These are phyloP conservation scores for Dermochelys coriacea DNA, from an alignment of 2,797 vertebrate genomes.

Conservation along the genomic window DNA sequence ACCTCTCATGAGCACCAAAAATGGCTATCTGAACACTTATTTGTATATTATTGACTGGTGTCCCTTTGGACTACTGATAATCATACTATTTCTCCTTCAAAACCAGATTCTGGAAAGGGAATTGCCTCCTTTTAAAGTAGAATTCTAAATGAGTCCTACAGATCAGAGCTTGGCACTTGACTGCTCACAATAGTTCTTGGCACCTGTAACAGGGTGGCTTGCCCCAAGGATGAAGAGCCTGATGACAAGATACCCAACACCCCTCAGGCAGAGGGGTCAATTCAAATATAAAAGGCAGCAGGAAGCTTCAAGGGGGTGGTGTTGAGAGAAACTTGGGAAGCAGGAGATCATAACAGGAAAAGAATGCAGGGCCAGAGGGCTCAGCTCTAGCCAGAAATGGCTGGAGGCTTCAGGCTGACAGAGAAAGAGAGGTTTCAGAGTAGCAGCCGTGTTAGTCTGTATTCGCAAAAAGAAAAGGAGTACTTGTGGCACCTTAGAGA, in stretches of 20 bases:
- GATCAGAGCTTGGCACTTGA: not conserved
- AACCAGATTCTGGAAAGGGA: not conserved
- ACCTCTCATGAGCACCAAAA: not conserved
- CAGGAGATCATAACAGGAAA: not conserved
- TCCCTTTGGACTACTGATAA: not conserved
- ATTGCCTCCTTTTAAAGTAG: not conserved
- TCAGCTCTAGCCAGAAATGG: not conserved
- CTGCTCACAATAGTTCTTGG: not conserved
- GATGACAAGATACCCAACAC: not conserved
- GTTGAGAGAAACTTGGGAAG: not conserved
- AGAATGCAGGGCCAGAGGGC: not conserved
- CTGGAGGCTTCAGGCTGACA: not conserved
- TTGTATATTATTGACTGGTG: accelerated
- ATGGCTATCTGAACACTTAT: not conserved
- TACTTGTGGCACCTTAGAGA: too few relatives aligned
- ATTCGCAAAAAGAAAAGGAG: too few relatives aligned
- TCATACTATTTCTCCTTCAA: not conserved
- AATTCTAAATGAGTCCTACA: not conserved
- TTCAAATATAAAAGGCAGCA: not conserved
- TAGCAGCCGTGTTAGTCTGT: too few relatives aligned
- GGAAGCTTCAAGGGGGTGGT: not conserved
- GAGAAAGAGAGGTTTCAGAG: too few relatives aligned
- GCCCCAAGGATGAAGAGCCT: not conserved
- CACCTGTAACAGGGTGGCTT: not conserved
- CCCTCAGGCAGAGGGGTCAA: not conserved